These are phyloP conservation scores for Physella acuta DNA, from an alignment of 1,140 invertebrate species.

Conservation along the genomic window DNA sequence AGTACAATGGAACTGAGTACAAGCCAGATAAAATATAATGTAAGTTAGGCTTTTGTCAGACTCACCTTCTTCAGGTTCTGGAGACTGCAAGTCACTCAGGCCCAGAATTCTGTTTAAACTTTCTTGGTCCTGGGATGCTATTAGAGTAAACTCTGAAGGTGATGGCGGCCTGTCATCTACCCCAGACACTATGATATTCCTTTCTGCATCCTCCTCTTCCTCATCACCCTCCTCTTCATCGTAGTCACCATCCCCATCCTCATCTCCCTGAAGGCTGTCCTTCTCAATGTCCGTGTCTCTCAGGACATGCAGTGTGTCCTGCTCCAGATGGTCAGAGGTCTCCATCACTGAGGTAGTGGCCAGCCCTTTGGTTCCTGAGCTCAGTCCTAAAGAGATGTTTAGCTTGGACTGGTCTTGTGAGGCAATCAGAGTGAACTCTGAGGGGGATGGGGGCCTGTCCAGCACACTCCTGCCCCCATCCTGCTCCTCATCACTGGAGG, in stretches of 20 bases:
- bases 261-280: slow-evolving; percentile 20
- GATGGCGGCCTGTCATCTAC: slow-evolving; percentile 49
- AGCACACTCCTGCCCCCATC: slow-evolving; percentile 8
- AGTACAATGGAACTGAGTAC: too few species aligned
- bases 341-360: background rate
- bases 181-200: slow-evolving; percentile 23
- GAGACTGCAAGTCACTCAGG: slow-evolving; percentile 22
- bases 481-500: slow-evolving; percentile 16
- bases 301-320: slow-evolving; percentile 20
- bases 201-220: slow-evolving; percentile 17
- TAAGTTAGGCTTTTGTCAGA: too few species aligned
- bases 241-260: slow-evolving; percentile 16
- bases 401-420: slow-evolving; percentile 35
- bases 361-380: background rate
- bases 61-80: slow-evolving; percentile 25
- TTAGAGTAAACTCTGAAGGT: slow-evolving; percentile 55
- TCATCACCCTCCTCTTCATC: slow-evolving; percentile 27
- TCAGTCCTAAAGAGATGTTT: slow-evolving; percentile 37
- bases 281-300: slow-evolving; percentile 22
- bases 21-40: too few species aligned
- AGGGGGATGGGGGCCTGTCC: slow-evolving; percentile 44
- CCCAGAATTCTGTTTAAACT: slow-evolving; percentile 41
- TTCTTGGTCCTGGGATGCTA: slow-evolving; percentile 53
- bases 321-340: background rate
- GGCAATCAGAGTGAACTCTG: slow-evolving; percentile 40